Base-by-base conservation (phyloP, 2,113 vertebrate species). In the Oplegnathus fasciatus region DNA sequence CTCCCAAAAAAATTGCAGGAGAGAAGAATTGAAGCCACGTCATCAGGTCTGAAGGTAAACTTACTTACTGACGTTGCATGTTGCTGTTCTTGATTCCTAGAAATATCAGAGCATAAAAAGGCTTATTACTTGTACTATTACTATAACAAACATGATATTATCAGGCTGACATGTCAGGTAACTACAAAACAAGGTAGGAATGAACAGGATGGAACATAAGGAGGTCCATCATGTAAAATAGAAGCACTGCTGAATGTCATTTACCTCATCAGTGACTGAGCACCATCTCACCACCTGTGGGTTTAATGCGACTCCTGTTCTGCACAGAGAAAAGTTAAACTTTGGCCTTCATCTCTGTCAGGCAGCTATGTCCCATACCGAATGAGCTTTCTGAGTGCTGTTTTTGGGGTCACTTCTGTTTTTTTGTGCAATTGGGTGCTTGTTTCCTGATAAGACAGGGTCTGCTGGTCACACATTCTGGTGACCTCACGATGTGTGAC, bases 241-340 rank as follows among this genome's bases (percentile, higher is more conserved):
- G 32, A 57, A 5, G 46, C 32, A 7, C 15, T 17, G 64, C 44
- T 54, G 50, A 40, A 68, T 62, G 60, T 7, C 5, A 62, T 68
- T 82, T 55, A 40, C 58, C 18, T 61, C n/a, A 26, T 58, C 48
- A 58, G 57, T 15, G 50, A 28, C 20, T 75, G 54, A 69, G 46
- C 52, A 13, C 50, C 64, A 37, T 52, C 75, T 52, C 34, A 11
- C 26, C 72, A 44, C n/a, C 30, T 61, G 32, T 64, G 48, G 75
- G 42, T 76, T 65, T 74, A 70, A 78, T 77, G 32, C 4, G n/a
- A 68, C 26, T 65, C 44, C 52, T 64, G 37, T 55, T 78, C 69
- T 75, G 50, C 78, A 54, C 40, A 26, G 58, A 79, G 37, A 73
- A 68, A 81, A 26, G 32, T 26, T n/a, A 70, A 70, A 86, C 84